A percentile compares a stretch with the other conserved stretches of the same genome.
Evolutionary conservation across 2,797 vertebrate species (phyloP).

Genomic region (Thalassophryne amazonica): DNA sequence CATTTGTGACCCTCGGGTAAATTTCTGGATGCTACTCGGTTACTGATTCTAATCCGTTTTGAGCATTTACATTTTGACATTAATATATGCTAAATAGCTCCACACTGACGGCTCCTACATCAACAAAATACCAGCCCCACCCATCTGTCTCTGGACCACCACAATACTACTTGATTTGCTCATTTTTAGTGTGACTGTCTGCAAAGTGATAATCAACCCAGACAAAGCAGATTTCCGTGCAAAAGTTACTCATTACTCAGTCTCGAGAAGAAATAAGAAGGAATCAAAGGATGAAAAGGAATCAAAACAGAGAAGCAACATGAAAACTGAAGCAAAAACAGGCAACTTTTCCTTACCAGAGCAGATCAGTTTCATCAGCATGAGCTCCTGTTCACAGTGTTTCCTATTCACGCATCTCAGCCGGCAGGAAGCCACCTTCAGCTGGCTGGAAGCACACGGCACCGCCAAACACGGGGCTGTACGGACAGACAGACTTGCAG

Average conservation of each 20-base stretch:
- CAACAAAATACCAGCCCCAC: too few species aligned
- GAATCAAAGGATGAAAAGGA: neutral
- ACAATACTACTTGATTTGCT: too few species aligned
- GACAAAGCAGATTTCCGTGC: neutral
- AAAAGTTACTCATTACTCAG: neutral
- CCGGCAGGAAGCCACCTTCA: conserved; percentile 73
- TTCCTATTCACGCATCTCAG: conserved; percentile 80
- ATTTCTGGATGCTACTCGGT: too few species aligned
- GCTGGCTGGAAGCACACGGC: conserved; percentile 51
- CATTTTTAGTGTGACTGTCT: too few species aligned
- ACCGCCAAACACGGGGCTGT: conserved; percentile 22
- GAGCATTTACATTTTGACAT: too few species aligned
- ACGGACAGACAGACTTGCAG: conserved; percentile 5
- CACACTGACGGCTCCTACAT: too few species aligned
- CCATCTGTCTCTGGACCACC: too few species aligned
- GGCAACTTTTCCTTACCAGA: conserved; percentile 78
- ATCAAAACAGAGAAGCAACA: neutral
- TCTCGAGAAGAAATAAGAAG: neutral
- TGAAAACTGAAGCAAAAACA: neutral
- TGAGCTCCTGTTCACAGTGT: conserved; percentile 81
- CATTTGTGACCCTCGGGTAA: too few species aligned
- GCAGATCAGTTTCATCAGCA: conserved; percentile 89
- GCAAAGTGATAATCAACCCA: too few species aligned
- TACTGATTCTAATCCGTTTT: too few species aligned
- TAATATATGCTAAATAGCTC: too few species aligned